Base-by-base conservation (phyloP, 2,797 vertebrate genomes). In the Sebastes flavidus region DNA sequence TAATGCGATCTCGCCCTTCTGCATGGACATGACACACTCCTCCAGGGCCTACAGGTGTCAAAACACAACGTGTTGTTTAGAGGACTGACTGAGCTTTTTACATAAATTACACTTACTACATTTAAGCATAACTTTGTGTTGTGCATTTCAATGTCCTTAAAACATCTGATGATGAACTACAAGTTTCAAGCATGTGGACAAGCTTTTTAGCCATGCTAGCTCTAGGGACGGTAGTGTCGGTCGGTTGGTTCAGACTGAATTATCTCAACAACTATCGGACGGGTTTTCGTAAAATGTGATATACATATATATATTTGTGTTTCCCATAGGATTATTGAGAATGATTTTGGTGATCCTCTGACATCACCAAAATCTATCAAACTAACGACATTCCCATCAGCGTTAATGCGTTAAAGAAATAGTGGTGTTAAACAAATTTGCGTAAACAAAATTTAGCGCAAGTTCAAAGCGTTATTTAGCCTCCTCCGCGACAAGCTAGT, bases 1-100 rank as follows among this genome's bases (percentile, higher is more conserved):
- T 88, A 97, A 94, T 58, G 95, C 89, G 75, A 97, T 89, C 91
- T 97, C 96, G 1, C 93, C 94, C 58, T 77, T 91, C 84, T 93
- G 92, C 96, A 97, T 96, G 87, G 96, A 95, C 42, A 95, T 91
- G 63, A 95, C 94, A 25, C 96, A 96, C 88, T 97, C 91, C 85
- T 97, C 97, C 92, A 97, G 90, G n/a, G 96, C 95, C 96, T 97
- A 75, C 78, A 81, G 80, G 88, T 75, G 34, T 73, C 80, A 93
- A 76, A 86, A 34, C 88, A 72, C 13, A 79, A n/a, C 0, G 16
- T n/a, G 79, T 76, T 66, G 52, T 54, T 74, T 42, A 77, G 38
- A 60, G 18, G 12, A 75, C n/a, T 77, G 18, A 67, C 12, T 58
- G 8, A 62, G n/a, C n/a, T 60, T 71, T 72, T 79, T 32, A 29